These are phyloP conservation scores for Lasioglossum calceatum DNA, from an alignment of 2,888 invertebrate species.

Conservation along the genomic window DNA sequence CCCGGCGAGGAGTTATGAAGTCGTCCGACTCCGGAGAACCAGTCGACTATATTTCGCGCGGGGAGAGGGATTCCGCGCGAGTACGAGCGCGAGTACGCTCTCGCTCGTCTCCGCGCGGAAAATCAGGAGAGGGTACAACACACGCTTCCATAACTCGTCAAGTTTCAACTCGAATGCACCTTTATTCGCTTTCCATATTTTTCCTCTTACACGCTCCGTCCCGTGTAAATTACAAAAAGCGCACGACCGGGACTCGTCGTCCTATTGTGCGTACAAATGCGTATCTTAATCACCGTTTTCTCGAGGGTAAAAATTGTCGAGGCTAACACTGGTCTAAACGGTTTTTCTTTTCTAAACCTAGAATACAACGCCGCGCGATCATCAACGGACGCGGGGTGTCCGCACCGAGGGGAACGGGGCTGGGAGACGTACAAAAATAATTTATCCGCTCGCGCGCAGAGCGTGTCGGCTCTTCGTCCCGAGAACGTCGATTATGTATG, in stretches of 20 bases:
- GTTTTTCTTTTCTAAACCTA: conserved; percentile 39
- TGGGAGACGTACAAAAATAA: conserved; percentile 68
- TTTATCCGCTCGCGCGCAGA: conserved; percentile 48
- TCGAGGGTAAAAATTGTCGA: conserved; percentile 39
- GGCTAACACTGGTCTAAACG: conserved; percentile 66
- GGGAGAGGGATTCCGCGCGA: conserved; percentile 16
- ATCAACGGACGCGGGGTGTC: conserved; percentile 6
- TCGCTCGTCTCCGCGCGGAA: background rate
- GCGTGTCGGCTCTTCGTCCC: conserved; percentile 38
- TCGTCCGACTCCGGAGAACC: conserved; percentile 77
- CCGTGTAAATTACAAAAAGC: conserved; percentile 74
- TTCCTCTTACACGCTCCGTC: conserved; percentile 56
- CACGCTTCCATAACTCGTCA: background rate
- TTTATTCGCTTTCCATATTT: conserved; percentile 38
- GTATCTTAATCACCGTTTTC: conserved; percentile 72
- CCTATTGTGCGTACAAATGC: conserved; percentile 71
- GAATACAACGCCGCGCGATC: conserved; percentile 22
- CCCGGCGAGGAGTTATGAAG: conserved; percentile 79
- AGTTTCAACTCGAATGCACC: conserved; percentile 39
- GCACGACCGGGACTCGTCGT: conserved; percentile 67
- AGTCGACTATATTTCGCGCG: conserved; percentile 77
- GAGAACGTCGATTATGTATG: conserved; percentile 56
- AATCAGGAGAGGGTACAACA: background rate
- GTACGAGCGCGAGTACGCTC: background rate
- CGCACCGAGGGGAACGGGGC: conserved; percentile 26